phyloP scores from a whole-genome alignment of 2,888 invertebrate genomes.

The Mimachlamys varia region DNA sequence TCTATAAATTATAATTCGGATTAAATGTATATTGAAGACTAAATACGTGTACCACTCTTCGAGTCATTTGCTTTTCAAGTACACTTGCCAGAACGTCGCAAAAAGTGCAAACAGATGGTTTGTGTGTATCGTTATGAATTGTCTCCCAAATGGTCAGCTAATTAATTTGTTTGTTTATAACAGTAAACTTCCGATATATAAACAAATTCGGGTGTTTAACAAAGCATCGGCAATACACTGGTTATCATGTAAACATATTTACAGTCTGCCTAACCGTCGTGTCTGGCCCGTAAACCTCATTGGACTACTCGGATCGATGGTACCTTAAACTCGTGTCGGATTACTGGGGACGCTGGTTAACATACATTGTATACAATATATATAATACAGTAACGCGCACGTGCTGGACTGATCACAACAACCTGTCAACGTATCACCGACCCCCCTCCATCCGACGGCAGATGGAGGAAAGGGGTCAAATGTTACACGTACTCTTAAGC shows the following conservation, averaged over 20 bases:
- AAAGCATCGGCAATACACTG: background rate
- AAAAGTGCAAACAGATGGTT: background rate
- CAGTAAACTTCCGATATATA: background rate
- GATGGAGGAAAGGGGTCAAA: background rate
- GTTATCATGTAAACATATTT: background rate
- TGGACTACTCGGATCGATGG: background rate
- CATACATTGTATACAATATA: no score
- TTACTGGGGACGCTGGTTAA: background rate
- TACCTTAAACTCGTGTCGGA: background rate
- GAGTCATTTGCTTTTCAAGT: no score
- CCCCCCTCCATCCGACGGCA: background rate
- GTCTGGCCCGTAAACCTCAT: background rate
- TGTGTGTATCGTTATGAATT: background rate
- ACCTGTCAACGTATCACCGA: background rate
- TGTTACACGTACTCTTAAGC: background rate
- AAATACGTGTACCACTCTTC: no score
- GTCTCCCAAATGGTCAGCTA: background rate
- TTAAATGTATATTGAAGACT: no score
- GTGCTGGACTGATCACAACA: background rate
- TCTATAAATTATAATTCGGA: no score
- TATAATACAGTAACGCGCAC: background rate
- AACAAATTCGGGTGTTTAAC: background rate
- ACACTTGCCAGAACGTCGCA: background rate
- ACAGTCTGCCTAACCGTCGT: background rate
- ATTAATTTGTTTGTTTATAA: background rate